Conservation (phyloP, 2,888 invertebrate genomes). For the Cheilosia urbana region DNA sequence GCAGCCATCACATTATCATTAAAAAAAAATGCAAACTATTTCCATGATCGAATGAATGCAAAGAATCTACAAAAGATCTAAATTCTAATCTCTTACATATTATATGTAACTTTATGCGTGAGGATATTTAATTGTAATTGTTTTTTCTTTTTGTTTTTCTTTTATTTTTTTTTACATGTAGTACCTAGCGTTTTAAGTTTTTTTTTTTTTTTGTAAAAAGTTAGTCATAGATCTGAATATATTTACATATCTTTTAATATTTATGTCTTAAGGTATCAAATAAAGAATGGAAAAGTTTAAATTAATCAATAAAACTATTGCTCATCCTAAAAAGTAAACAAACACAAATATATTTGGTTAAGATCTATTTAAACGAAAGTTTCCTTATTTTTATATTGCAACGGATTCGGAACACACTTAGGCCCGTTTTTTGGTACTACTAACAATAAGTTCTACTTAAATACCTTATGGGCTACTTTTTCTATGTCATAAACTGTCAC, state of each 20-base stretch:
- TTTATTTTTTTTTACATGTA: constrained; percentile 32
- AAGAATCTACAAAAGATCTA: constrained; percentile 14
- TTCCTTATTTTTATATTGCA: constrained; percentile 5
- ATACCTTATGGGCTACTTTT: too few species aligned
- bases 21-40: constrained; percentile 23
- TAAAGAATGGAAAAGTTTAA: constrained; percentile 21
- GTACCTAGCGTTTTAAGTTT: constrained; percentile 59
- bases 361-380: constrained; percentile 64
- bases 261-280: constrained; percentile 63
- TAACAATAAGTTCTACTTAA: too few species aligned
- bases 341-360: constrained; percentile 59
- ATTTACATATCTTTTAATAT: constrained; percentile 62
- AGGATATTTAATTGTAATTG: constrained; percentile 48
- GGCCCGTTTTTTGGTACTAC: too few species aligned
- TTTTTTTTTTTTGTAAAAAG: constrained; percentile 73
- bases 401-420: too few species aligned
- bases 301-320: constrained; percentile 47
- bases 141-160: constrained; percentile 14
- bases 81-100: constrained; percentile 27
- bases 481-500: too few species aligned
- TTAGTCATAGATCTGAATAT: constrained; percentile 56
- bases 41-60: constrained; percentile 66
- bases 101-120: constrained; percentile 48
- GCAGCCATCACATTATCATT: constrained; percentile 46
- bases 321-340: constrained; percentile 59